These are phyloP conservation scores for Hetaerina americana DNA, from an alignment of 1,140 invertebrate genomes.

Conservation along the genomic window DNA sequence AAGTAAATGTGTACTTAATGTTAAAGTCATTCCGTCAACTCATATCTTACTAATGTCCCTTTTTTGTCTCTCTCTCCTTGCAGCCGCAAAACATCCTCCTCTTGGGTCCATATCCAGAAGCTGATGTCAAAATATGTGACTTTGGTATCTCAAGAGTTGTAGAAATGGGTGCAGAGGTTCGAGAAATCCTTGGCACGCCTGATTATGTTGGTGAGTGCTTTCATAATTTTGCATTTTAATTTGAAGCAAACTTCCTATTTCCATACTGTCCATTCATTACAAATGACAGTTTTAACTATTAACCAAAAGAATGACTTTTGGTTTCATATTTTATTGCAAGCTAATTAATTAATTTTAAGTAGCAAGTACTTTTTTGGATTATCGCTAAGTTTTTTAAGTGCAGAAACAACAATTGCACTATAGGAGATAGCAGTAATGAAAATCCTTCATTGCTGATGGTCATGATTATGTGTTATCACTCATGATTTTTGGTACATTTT, in stretches of 20 bases:
- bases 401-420: no score
- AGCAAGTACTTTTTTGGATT: no score
- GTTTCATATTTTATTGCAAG: no score
- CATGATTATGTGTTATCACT: no score
- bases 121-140: slow-evolving; percentile 61
- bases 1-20: not conserved
- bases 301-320: no score
- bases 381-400: no score
- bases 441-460: no score
- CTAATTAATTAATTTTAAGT: no score
- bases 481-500: no score
- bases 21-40: not conserved
- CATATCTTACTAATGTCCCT: no score
- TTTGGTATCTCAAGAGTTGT: slow-evolving; percentile 60
- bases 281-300: no score
- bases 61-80: slow-evolving; percentile 19
- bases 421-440: no score
- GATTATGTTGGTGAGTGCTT: slow-evolving; percentile 64
- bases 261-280: not conserved
- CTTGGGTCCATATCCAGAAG: slow-evolving; percentile 52
- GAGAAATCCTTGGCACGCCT: slow-evolving; percentile 67
- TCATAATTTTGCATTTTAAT: not conserved
- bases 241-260: not conserved
- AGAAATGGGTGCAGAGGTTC: slow-evolving; percentile 49
- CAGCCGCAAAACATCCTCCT: slow-evolving; percentile 65